Percentiles rank a stretch among this genome's conserved stretches.
Conservation (phyloP, 1,140 invertebrate species). For the Dendrolimus punctatus region DNA sequence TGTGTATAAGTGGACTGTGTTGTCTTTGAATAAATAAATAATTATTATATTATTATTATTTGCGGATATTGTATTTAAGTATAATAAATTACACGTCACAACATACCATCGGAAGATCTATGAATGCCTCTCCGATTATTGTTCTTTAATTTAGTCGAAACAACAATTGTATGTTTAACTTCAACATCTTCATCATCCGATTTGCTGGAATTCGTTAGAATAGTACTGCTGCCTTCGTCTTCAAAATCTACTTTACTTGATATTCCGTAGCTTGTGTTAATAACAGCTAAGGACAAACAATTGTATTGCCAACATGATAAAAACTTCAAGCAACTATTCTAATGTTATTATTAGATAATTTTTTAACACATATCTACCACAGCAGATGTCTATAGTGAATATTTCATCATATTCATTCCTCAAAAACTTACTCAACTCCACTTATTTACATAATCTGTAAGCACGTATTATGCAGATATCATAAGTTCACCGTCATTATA, state of each 20-base stretch:
- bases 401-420: too few species aligned
- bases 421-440: too few species aligned
- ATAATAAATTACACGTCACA: neutral
- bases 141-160: constrained; percentile 57
- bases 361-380: too few species aligned
- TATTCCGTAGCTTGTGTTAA: constrained; percentile 24
- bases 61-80: neutral
- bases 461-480: too few species aligned
- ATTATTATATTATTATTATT: too few species aligned
- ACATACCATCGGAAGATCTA: constrained; percentile 23
- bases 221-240: constrained; percentile 23
- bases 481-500: too few species aligned
- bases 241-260: constrained; percentile 55
- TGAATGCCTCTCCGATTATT: constrained; percentile 48
- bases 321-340: neutral
- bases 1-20: too few species aligned
- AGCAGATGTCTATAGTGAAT: too few species aligned
- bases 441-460: too few species aligned
- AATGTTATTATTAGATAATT: too few species aligned
- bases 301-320: neutral
- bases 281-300: constrained; percentile 24
- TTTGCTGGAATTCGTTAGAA: constrained; percentile 29
- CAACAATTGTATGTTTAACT: constrained; percentile 58
- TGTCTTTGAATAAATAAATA: too few species aligned
- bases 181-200: constrained; percentile 51